Evolutionary conservation across 2,797 vertebrate genomes (phyloP), one percentile per base, ranked within the genome.

Genomic region (Iguana delicatissima): DNA sequence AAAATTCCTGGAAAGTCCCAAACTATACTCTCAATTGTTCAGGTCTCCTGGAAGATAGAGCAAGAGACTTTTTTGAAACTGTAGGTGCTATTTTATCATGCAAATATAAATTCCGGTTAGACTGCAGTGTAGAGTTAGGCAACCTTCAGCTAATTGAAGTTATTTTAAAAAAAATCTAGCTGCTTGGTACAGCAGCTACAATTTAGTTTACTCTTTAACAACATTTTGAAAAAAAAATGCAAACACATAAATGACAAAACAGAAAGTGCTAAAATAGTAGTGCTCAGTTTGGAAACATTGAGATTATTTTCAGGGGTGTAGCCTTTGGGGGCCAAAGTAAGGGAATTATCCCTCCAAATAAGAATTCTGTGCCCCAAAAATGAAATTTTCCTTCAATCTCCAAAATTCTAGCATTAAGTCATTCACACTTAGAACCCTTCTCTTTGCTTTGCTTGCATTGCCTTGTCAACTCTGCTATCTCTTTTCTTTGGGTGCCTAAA

Each of bases 201-300:
- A 92, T 83, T 92, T 79, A 96, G 85, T 46, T 92, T 85, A 88
- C 77, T 86, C 32, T 93, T 91, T 92, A 14, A 87, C 55, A 80
- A 85, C 38, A 32, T 87, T 89, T n/a, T 93, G 62, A 93, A 59
- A 88, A 67, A 67, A 88, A 50, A 7, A 1, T n/a, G 38, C 10
- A 26, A 20, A 89, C 26, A 69, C 94, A 91, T 46, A 89, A 93
- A 52, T 6, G 9, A 52, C 42, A 20, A 89, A 67, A 90, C 18
- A 95, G 50, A 94, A 89, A 92, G 84, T 74, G 85, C n/a, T 91
- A 93, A 91, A 74, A 76, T 88, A 94, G 18, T 20, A 26, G 29
- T 35, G 42, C 59, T 95, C 83, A 85, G 92, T 84, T 89, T 79
- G 94, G 91, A 94, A 93, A 50, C 94, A 88, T 92, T 93, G 95